Base-by-base conservation (phyloP, 2,113 vertebrate genomes). In the Uropsilus gracilis region DNA sequence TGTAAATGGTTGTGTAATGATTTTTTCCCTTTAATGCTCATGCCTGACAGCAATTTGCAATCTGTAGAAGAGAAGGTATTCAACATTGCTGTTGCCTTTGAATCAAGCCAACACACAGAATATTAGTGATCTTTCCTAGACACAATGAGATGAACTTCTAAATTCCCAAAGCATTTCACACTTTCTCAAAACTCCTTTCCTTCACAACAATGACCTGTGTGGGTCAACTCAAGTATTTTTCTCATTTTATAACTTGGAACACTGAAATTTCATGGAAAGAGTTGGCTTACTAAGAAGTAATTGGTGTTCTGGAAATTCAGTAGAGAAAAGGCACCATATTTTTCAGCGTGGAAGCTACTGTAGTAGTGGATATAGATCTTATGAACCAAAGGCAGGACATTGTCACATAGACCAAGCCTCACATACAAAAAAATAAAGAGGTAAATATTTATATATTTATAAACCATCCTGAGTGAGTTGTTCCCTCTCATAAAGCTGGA, bases 361-460 rank as follows among this genome's bases (percentile, higher is more conserved):
- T n/a, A 18, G 18, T 34, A 77, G 42, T 34, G 28, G 30, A 68
- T n/a, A 57, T 42, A 88, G 57, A 55, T 64, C 39, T 80, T n/a
- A 42, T 39, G 68, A 80, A 46, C 32, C n/a, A 50, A 17, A 48
- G 39, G 12, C 18, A 76, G 22, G 39, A 59, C 39, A 44, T 28
- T 18, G 26, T 3, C 26, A 57, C 69, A 64, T 81, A 86, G n/a
- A 22, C 34, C 80, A 81, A 86, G 28, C 55, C 76, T 34, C 16
- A 22, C n/a, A n/a, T 32, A 64, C 42, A 81, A 55, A 73, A 73
- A 42, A 14, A 12, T 64, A 14, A 6, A 10, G 44, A 44, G 75
- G 48, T 93, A 87, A 84, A 28, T 64, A 39, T n/a, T n/a, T 34
- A 88, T 37, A 57, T 95, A 18, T 64, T 69, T 57, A 57, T 82